These are phyloP conservation scores for Dascillus cervinus DNA, from an alignment of 2,888 invertebrate genomes.

Conservation along the genomic window DNA sequence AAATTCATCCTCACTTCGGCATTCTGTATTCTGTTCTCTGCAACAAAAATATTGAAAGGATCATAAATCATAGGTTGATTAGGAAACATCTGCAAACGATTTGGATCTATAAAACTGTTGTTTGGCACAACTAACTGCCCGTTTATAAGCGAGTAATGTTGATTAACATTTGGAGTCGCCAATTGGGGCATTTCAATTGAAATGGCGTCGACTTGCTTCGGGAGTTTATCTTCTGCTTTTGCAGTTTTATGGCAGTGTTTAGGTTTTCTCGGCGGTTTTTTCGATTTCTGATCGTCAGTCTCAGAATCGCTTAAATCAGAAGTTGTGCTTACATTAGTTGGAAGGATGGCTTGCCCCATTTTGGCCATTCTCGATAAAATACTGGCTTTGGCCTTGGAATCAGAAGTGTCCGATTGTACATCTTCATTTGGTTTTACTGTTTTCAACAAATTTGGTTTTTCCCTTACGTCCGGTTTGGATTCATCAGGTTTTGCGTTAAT, in stretches of 20 bases:
- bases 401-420: slow-evolving; percentile 21
- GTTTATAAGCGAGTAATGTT: background rate
- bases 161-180: too few relatives aligned
- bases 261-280: slow-evolving; percentile 14
- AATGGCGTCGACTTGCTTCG: background rate
- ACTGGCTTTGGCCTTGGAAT: slow-evolving; percentile 36
- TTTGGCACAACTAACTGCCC: background rate
- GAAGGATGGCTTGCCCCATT: slow-evolving; percentile 48
- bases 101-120: background rate
- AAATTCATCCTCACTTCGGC: slow-evolving; percentile 59
- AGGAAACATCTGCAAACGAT: background rate
- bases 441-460: background rate
- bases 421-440: background rate
- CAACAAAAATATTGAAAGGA: slow-evolving; percentile 47
- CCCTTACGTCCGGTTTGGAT: background rate
- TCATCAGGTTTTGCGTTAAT: slow-evolving; percentile 1
- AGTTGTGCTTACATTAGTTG: slow-evolving; percentile 17
- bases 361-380: slow-evolving; percentile 51
- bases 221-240: slow-evolving; percentile 14
- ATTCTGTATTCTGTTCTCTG: slow-evolving; percentile 57
- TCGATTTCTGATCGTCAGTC: slow-evolving; percentile 14
- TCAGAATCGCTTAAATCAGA: slow-evolving; percentile 24
- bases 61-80: slow-evolving; percentile 26
- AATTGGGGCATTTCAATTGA: background rate
- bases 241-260: slow-evolving; percentile 6